Percentiles rank a stretch among this genome's conserved stretches.
These are phyloP conservation scores for Hydrocynus forskahlii DNA, from an alignment of 2,797 vertebrate species.

Conservation along the genomic window DNA sequence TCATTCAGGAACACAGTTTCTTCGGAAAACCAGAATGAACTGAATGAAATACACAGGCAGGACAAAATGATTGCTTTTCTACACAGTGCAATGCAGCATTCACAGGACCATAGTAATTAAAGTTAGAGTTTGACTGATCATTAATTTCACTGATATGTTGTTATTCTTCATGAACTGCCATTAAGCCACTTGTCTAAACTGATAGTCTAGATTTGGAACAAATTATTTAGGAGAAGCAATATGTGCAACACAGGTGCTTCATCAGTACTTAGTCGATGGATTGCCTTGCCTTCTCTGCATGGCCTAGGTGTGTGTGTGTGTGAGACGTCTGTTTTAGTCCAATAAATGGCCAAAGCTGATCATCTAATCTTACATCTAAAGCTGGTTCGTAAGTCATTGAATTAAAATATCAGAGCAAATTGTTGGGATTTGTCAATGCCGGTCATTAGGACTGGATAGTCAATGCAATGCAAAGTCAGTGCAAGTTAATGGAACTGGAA, in stretches of 20 bases:
- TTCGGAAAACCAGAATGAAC: slow-evolving; percentile 25
- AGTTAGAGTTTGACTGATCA: neutral
- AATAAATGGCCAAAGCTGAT: neutral
- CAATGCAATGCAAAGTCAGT: neutral
- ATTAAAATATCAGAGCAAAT: neutral
- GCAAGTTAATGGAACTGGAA: neutral
- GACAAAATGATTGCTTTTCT: neutral
- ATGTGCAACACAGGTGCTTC: neutral
- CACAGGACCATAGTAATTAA: neutral
- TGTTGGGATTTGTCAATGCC: too few species aligned
- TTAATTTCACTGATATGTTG: neutral
- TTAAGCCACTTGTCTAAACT: neutral
- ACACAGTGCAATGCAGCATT: slow-evolving; percentile 1
- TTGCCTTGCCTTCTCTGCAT: neutral
- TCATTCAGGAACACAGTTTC: slow-evolving; percentile 20
- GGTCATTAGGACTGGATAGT: neutral
- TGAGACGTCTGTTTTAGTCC: neutral
- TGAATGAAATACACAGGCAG: slow-evolving; percentile 33
- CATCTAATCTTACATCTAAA: neutral
- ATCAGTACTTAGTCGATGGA: neutral
- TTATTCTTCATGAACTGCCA: neutral
- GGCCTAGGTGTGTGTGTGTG: neutral
- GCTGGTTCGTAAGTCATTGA: neutral
- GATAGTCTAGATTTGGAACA: neutral
- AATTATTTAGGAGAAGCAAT: neutral